phyloP scores from a whole-genome alignment of 2,113 vertebrate species.

The Acrocephalus kingi region DNA sequence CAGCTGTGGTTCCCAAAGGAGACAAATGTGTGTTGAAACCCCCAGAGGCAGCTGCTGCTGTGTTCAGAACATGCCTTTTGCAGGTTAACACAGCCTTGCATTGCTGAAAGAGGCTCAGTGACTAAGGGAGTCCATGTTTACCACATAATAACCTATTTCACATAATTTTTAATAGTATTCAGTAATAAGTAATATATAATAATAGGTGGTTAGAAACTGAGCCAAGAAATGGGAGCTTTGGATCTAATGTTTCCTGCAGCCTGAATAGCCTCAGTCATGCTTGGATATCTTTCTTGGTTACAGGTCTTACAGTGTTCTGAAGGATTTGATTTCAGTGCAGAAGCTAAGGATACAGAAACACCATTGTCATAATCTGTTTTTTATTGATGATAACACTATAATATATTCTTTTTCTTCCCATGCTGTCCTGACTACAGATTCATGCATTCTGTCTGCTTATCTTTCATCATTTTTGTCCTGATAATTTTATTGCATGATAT shows the following conservation, averaged over 20 bases:
- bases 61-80: not conserved
- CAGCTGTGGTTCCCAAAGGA: not conserved
- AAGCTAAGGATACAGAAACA: not conserved
- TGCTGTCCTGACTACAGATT: not conserved
- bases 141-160: not conserved
- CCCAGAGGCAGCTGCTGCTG: not conserved
- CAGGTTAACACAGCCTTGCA: not conserved
- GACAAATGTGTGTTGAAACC: not conserved
- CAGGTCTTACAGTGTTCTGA: not conserved
- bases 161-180: not conserved
- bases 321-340: not conserved
- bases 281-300: not conserved
- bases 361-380: conserved; percentile 12
- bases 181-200: not conserved
- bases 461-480: conserved; percentile 33
- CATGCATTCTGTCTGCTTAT: conserved; percentile 29
- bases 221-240: not conserved
- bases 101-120: not conserved
- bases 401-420: not conserved
- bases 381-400: conserved; percentile 27
- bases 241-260: not conserved
- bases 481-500: conserved; percentile 52
- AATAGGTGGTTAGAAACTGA: not conserved
- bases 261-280: not conserved
- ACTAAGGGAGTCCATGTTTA: not conserved